These are phyloP conservation scores for Lacanobia oleracea DNA, from an alignment of 2,888 invertebrate species.

Conservation along the genomic window DNA sequence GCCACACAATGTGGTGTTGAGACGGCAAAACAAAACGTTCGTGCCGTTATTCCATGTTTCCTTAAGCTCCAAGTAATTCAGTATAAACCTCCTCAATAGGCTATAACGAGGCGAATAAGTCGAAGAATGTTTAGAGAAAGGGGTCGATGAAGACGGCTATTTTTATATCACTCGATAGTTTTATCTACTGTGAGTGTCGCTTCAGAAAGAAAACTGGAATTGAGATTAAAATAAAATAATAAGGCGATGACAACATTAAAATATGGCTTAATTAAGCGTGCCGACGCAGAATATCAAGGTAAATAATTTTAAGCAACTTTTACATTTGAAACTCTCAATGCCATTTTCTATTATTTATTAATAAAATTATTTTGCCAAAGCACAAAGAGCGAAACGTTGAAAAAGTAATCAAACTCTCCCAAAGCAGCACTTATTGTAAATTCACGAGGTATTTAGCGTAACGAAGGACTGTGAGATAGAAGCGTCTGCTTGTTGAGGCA, in stretches of 20 bases:
- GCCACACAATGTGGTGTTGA: slow-evolving; percentile 58
- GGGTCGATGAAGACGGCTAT: slow-evolving; percentile 59
- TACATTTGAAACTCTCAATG: background rate
- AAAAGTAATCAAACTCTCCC: slow-evolving; percentile 1
- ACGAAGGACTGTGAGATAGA: slow-evolving; percentile 65
- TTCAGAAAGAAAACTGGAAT: background rate
- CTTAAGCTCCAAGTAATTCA: slow-evolving; percentile 56
- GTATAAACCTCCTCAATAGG: slow-evolving; percentile 68
- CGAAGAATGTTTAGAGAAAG: slow-evolving; percentile 68
- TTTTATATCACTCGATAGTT: slow-evolving; percentile 41
- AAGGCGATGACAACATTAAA: background rate
- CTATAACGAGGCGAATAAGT: slow-evolving; percentile 73
- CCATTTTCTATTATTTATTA: background rate
- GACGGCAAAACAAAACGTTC: slow-evolving; percentile 67
- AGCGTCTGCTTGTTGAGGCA: slow-evolving; percentile 70
- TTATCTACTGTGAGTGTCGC: background rate
- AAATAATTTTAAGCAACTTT: background rate
- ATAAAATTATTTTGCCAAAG: background rate
- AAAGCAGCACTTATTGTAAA: slow-evolving; percentile 41
- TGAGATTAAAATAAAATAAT: too few relatives aligned
- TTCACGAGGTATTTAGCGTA: slow-evolving; percentile 50
- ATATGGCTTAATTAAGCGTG: too few relatives aligned
- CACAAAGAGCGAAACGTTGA: background rate
- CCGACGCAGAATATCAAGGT: background rate
- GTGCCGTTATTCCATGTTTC: slow-evolving; percentile 70